A percentile compares a stretch with the other conserved stretches of the same genome.
Conservation (phyloP, 2,888 invertebrate genomes). For the Camptogramma bilineatum region DNA sequence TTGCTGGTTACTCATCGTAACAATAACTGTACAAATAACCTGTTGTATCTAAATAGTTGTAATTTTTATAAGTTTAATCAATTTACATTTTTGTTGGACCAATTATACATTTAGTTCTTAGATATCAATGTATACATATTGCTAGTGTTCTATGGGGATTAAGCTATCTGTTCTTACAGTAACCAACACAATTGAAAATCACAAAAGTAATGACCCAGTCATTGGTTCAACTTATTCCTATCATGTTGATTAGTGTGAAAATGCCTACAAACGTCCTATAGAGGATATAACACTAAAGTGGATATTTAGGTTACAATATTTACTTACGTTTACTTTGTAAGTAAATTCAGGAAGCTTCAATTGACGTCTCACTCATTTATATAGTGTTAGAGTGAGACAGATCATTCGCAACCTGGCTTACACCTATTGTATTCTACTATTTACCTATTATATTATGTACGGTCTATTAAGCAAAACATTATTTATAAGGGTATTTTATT, state of each 20-base stretch:
- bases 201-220: conserved; percentile 8
- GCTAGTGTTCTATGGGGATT: conserved; percentile 20
- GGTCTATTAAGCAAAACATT: conserved; percentile 43
- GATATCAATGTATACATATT: not conserved
- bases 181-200: conserved; percentile 11
- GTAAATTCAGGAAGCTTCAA: conserved; percentile 33
- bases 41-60: conserved; percentile 33
- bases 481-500: conserved; percentile 41
- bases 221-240: not conserved
- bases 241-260: conserved; percentile 23
- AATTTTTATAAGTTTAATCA: conserved; percentile 19
- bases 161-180: conserved; percentile 23
- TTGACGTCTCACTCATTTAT: conserved; percentile 25
- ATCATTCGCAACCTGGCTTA: conserved; percentile 25
- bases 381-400: conserved; percentile 26
- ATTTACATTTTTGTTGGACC: conserved; percentile 35
- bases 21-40: conserved; percentile 36
- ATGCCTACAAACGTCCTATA: conserved; percentile 12
- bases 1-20: conserved; percentile 31
- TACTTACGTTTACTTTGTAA: conserved; percentile 34
- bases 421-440: conserved; percentile 30
- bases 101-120: conserved; percentile 25
- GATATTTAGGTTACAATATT: conserved; percentile 31
- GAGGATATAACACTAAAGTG: conserved; percentile 26
- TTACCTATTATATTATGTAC: conserved; percentile 39